Evolutionary conservation across 2,113 vertebrate species (phyloP).

Genomic region (Rousettus leschenaultii): DNA sequence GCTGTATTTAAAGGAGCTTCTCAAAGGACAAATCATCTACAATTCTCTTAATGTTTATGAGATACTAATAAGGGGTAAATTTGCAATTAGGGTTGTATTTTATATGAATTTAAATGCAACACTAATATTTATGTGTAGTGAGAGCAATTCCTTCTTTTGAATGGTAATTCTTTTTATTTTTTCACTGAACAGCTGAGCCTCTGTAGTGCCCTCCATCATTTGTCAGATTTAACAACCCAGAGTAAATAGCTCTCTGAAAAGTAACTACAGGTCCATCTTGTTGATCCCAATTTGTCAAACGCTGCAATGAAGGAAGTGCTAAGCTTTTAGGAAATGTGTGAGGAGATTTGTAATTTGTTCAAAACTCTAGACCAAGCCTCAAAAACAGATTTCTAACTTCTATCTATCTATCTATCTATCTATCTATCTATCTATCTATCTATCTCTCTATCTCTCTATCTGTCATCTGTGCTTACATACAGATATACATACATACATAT

Average conservation of each 20-base stretch:
- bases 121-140: slow-evolving; percentile 53
- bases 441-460: too few species aligned
- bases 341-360: slow-evolving; percentile 6
- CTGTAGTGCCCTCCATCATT: slow-evolving; percentile 9
- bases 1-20: slow-evolving; percentile 31
- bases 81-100: slow-evolving; percentile 69
- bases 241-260: slow-evolving; percentile 58
- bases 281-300: slow-evolving; percentile 57
- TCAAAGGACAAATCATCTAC: slow-evolving; percentile 25
- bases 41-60: slow-evolving; percentile 52
- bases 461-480: too few species aligned
- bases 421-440: too few species aligned
- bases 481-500: neutral
- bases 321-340: slow-evolving; percentile 19
- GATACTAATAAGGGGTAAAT: slow-evolving; percentile 51
- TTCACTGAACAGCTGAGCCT: slow-evolving; percentile 40
- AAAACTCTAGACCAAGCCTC: neutral
- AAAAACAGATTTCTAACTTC: slow-evolving; percentile 39
- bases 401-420: neutral
- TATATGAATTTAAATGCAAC: slow-evolving; percentile 60
- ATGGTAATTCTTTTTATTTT: slow-evolving; percentile 48
- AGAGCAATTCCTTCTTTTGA: slow-evolving; percentile 27
- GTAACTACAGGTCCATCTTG: slow-evolving; percentile 41
- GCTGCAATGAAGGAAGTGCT: slow-evolving; percentile 10
- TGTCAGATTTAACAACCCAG: slow-evolving; percentile 50